Evolutionary conservation across 1,140 invertebrate species (phyloP).

Genomic region (Bombus confusus): DNA sequence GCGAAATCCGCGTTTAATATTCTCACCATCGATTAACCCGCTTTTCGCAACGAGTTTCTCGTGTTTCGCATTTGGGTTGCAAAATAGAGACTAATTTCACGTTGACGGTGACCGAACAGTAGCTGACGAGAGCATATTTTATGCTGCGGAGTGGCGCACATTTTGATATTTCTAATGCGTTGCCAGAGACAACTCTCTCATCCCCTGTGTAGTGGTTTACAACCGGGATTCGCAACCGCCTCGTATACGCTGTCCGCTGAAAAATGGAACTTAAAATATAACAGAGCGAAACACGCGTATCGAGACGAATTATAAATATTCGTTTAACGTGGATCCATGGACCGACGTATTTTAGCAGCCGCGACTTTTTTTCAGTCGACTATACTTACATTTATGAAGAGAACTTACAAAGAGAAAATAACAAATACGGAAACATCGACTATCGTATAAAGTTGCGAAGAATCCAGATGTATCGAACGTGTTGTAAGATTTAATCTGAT

Average conservation of each 20-base stretch:
- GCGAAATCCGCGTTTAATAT: neutral
- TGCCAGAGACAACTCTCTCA: constrained; percentile 8
- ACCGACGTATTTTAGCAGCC: too few species aligned
- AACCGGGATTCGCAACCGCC: neutral
- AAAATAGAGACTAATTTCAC: constrained; percentile 22
- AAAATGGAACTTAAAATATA: neutral
- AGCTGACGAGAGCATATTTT: constrained; percentile 17
- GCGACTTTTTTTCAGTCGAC: fast-evolving
- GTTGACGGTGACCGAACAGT: neutral
- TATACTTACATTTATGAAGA: too few species aligned
- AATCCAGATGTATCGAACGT: too few species aligned
- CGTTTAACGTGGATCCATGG: neutral
- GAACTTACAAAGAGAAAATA: too few species aligned
- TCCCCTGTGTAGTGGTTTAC: neutral
- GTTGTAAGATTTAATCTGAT: too few species aligned
- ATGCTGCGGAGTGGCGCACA: constrained; percentile 7
- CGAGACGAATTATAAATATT: constrained; percentile 1
- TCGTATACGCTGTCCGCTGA: neutral
- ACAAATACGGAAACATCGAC: too few species aligned
- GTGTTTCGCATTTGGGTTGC: constrained; percentile 10
- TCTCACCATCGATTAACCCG: neutral
- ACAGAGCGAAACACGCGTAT: neutral
- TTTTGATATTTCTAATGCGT: constrained; percentile 30
- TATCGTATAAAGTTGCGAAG: too few species aligned
- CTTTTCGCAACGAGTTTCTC: neutral